Percentiles rank a stretch among this genome's conserved stretches.
Evolutionary conservation across 2,113 vertebrate species (phyloP).

Genomic region (Hippocampus barbouri): DNA sequence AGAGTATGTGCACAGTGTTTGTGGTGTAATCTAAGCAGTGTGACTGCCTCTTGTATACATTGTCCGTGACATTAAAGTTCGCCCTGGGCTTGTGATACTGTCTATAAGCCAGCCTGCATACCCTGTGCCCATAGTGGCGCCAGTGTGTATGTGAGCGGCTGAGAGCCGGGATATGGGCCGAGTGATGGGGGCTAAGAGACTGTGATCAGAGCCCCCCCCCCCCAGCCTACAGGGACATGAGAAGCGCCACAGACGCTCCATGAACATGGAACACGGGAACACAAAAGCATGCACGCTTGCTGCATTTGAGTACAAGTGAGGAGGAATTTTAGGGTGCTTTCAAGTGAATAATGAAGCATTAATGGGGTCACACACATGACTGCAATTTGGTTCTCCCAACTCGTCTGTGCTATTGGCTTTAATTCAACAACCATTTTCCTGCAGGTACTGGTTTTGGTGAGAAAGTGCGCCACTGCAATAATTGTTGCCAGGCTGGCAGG

Average conservation of each 20-base stretch:
- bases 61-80: constrained; percentile 17
- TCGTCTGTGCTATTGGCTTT: not conserved
- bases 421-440: not conserved
- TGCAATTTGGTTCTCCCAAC: not conserved
- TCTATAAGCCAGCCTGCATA: constrained; percentile 13
- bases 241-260: constrained; percentile 20
- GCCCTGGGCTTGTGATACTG: constrained; percentile 17
- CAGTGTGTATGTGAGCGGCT: constrained; percentile 38
- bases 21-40: not conserved
- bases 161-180: constrained; percentile 38
- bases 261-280: constrained; percentile 13
- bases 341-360: constrained; percentile 9
- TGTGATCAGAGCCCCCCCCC: constrained; percentile 23
- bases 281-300: not conserved
- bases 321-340: constrained; percentile 6
- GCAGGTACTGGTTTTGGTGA: not conserved
- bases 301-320: not conserved
- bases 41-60: constrained; percentile 9
- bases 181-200: constrained; percentile 26
- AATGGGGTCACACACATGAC: not conserved
- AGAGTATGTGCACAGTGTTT: not conserved
- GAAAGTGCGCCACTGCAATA: not conserved
- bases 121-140: constrained; percentile 20
- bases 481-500: not conserved
- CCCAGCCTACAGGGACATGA: constrained; percentile 20